Conservation (phyloP, 2,797 vertebrate species). For the Phalloptychus januarius region DNA sequence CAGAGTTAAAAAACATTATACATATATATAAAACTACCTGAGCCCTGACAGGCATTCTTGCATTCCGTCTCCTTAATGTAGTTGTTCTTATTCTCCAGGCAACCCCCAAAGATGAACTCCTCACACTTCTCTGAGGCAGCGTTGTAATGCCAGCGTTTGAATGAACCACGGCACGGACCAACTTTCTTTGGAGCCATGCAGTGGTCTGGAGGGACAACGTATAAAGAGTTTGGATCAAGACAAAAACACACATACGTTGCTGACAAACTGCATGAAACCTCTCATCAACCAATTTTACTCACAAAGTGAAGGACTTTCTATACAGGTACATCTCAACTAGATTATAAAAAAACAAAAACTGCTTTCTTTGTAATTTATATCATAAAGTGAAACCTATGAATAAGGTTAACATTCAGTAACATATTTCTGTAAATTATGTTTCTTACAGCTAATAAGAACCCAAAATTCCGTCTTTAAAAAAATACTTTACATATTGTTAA, state of each 20-base stretch:
- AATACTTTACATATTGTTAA: neutral
- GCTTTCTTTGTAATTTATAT: neutral
- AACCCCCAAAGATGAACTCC: slow-evolving; percentile 78
- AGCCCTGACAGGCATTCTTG: slow-evolving; percentile 79
- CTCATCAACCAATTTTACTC: neutral
- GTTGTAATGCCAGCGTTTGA: slow-evolving; percentile 92
- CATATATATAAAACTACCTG: slow-evolving; percentile 75
- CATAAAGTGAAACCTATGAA: neutral
- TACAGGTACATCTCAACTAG: neutral
- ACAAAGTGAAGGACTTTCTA: neutral
- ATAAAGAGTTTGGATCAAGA: neutral
- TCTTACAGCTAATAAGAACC: neutral
- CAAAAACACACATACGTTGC: neutral
- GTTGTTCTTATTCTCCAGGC: slow-evolving; percentile 92
- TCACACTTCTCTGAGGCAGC: slow-evolving; percentile 82
- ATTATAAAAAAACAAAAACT: neutral
- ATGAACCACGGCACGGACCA: slow-evolving; percentile 90
- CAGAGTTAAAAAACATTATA: no score
- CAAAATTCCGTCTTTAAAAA: neutral
- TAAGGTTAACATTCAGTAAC: neutral
- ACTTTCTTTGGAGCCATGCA: slow-evolving; percentile 88
- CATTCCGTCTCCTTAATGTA: slow-evolving; percentile 86
- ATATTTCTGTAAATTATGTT: neutral
- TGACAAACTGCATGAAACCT: neutral
- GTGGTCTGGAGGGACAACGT: slow-evolving; percentile 79